Conservation (phyloP, 1,140 invertebrate genomes). For the Cotesia typhae region DNA sequence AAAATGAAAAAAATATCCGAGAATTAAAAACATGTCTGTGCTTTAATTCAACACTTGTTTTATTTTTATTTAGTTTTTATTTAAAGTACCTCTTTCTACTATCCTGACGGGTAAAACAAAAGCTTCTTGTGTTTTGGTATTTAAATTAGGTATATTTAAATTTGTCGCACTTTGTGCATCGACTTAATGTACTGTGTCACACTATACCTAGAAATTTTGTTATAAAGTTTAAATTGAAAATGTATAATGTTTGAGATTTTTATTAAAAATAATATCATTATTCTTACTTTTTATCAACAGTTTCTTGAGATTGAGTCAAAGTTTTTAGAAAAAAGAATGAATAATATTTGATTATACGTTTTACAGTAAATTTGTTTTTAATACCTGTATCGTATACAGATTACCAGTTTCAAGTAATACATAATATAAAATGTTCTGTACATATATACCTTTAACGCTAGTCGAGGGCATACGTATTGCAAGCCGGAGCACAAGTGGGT, state of each 20-base stretch:
- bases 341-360: too few relatives aligned
- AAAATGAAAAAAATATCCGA: not conserved
- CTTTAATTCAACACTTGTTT: slow-evolving; percentile 2
- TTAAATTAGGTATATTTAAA: slow-evolving; percentile 12
- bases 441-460: too few relatives aligned
- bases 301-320: too few relatives aligned
- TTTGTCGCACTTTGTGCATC: slow-evolving; percentile 6
- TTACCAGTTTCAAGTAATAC: too few relatives aligned
- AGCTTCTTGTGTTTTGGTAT: slow-evolving; percentile 5
- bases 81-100: slow-evolving; percentile 2
- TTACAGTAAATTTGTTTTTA: too few relatives aligned
- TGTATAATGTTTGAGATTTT: not conserved
- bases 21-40: not conserved
- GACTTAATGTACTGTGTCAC: slow-evolving; percentile 5
- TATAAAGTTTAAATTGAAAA: slow-evolving; percentile 5
- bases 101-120: not conserved
- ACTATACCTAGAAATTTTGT: not conserved
- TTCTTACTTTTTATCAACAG: too few relatives aligned
- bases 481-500: too few relatives aligned
- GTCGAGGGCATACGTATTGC: too few relatives aligned
- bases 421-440: too few relatives aligned
- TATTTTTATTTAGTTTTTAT: not conserved
- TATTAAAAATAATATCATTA: not conserved
- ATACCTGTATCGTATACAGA: too few relatives aligned
- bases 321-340: too few relatives aligned